Base-by-base conservation (phyloP, 1,140 invertebrate genomes). In the Philotrypesis tridentata region DNA sequence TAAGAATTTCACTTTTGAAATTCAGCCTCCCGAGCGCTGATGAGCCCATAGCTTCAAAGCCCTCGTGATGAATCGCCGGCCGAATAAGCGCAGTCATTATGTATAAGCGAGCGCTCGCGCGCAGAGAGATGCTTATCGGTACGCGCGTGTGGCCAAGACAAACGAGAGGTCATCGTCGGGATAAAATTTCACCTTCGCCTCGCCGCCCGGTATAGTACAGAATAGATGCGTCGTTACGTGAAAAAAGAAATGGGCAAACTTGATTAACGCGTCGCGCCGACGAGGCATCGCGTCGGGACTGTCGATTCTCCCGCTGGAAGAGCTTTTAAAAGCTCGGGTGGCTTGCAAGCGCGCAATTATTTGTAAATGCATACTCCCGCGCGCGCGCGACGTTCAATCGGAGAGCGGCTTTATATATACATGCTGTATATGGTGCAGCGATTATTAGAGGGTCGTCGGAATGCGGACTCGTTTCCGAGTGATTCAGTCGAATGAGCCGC, bases 391-490 rank as follows among this genome's bases (percentile, higher is more conserved):
- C 63, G 25, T 67, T 67, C 63, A 67, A 67, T 67, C 63, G 63
- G 63, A 27, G 63, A 67, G 17, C 29, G 63, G n/a, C n/a, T n/a
- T n/a, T n/a, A n/a, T n/a, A n/a, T n/a, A n/a, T n/a, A n/a, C n/a
- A n/a, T n/a, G n/a, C n/a, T n/a, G n/a, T n/a, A n/a, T n/a, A n/a
- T n/a, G n/a, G 23, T 29, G 8, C 33, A 6, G 5, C 71, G 43
- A 73, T 73, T 60, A 71, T 43, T 60, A 80, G 73, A 80, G 68
- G 55, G 27, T 73, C 25, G 27, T 63, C 25, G 33, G 70, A 73
- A 73, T 73, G 60, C 70, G 40, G 70, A 63, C 79, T 80, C 60
- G 33, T 73, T 43, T 80, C 70, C 79, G 70, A 73, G 23, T 80
- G 79, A 80, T 73, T 80, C 79, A 80, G 48, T 55, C 14, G 4